These are phyloP conservation scores for Triplophysa tibetana DNA, from an alignment of 2,113 vertebrate species.

Conservation along the genomic window DNA sequence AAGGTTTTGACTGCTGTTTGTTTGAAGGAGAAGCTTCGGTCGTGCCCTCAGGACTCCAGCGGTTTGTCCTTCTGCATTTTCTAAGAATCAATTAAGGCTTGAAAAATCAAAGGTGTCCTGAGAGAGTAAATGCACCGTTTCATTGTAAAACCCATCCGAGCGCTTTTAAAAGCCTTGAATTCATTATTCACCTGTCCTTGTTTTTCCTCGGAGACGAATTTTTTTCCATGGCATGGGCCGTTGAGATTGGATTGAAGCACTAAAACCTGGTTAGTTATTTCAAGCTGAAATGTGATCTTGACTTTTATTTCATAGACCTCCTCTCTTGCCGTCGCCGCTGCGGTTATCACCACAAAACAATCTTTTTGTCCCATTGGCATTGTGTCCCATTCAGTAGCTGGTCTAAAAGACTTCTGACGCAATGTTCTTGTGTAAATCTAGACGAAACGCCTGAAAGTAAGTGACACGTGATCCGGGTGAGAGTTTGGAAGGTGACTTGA, in stretches of 20 bases:
- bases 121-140: too few relatives aligned
- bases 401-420: background rate
- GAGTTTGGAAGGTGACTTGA: constrained; percentile 7
- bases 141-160: too few relatives aligned
- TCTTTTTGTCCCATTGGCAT: background rate
- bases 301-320: background rate
- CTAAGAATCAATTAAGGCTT: too few relatives aligned
- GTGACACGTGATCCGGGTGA: constrained; percentile 42
- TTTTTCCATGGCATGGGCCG: too few relatives aligned
- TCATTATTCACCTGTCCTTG: too few relatives aligned
- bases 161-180: too few relatives aligned
- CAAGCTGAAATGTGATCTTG: background rate
- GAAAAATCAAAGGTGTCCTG: too few relatives aligned
- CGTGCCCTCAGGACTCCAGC: too few relatives aligned
- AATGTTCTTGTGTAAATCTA: background rate
- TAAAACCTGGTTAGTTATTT: background rate
- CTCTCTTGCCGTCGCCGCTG: background rate
- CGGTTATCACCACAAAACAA: background rate
- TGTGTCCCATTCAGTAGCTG: background rate
- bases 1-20: too few relatives aligned
- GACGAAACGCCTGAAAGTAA: background rate
- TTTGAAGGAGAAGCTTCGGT: too few relatives aligned
- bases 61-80: too few relatives aligned
- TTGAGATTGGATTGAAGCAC: background rate
- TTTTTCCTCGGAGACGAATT: too few relatives aligned